Percentiles rank a stretch among this genome's conserved stretches.
These are phyloP conservation scores for Alligator sinensis DNA, from an alignment of 2,113 vertebrate species.

Conservation along the genomic window DNA sequence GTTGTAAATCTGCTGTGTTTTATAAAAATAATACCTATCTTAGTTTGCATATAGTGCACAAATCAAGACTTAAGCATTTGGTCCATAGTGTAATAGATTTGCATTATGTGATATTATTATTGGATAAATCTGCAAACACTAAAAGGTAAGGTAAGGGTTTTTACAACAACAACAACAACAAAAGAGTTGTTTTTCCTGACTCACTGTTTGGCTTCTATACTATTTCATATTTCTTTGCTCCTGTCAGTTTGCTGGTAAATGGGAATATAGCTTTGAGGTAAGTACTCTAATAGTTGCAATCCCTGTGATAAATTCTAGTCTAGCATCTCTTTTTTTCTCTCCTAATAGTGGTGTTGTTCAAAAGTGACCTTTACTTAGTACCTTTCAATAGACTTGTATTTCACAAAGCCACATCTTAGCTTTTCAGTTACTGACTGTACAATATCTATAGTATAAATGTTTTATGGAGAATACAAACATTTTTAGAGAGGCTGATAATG, in stretches of 20 bases:
- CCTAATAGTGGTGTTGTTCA: neutral
- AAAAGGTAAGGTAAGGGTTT: neutral
- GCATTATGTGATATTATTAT: rapidly evolving
- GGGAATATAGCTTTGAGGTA: conserved; percentile 97
- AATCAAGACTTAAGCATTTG: neutral
- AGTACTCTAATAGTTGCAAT: conserved; percentile 59
- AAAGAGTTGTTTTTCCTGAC: neutral
- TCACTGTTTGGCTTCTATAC: neutral
- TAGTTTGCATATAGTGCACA: rapidly evolving
- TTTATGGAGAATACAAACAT: neutral
- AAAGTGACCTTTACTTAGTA: neutral
- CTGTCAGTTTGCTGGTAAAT: conserved; percentile 91
- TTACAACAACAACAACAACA: neutral
- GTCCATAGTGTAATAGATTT: rapidly evolving
- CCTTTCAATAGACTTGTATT: neutral
- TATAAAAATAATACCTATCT: neutral
- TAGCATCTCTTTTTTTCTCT: neutral
- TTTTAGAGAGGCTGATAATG: neutral
- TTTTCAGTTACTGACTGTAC: neutral
- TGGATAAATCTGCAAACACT: neutral
- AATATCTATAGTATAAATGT: neutral
- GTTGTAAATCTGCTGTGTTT: neutral
- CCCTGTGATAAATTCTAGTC: neutral
- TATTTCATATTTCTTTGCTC: conserved; percentile 23
- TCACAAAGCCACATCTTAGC: neutral